A percentile compares a stretch with the other conserved stretches of the same genome.
These are phyloP conservation scores for Falco concolor DNA, from an alignment of 2,797 vertebrate species.

Conservation along the genomic window DNA sequence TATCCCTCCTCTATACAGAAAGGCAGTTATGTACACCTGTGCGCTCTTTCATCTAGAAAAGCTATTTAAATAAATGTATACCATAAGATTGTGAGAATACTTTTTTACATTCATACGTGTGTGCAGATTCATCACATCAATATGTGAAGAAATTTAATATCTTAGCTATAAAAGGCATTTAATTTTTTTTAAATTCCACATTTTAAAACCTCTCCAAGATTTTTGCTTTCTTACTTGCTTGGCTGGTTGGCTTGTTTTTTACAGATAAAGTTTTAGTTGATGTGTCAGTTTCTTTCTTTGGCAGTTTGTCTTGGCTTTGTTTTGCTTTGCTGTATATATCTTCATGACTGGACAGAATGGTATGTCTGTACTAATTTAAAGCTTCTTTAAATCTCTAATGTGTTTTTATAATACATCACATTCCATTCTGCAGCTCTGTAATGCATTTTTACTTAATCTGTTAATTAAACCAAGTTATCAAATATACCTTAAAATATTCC, in stretches of 20 bases:
- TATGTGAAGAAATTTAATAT: background rate
- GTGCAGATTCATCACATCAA: background rate
- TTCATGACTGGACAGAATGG: background rate
- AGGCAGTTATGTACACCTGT: background rate
- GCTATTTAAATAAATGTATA: background rate
- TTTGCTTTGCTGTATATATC: background rate
- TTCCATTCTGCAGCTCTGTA: background rate
- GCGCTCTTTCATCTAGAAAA: background rate
- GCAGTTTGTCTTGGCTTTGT: background rate
- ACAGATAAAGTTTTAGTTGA: background rate
- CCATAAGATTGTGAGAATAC: background rate
- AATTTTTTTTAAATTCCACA: background rate
- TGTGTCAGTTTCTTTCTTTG: background rate
- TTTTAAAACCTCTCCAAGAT: background rate
- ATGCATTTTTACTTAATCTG: background rate
- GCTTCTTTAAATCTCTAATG: background rate
- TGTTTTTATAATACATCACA: background rate
- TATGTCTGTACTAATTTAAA: background rate
- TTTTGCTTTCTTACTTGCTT: background rate
- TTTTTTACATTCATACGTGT: background rate
- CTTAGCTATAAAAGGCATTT: background rate
- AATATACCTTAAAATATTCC: constrained; percentile 12
- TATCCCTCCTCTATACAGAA: background rate
- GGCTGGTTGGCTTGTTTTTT: background rate
- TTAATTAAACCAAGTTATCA: background rate